Conservation (phyloP, 2,888 invertebrate species). For the Deilephila elpenor region DNA sequence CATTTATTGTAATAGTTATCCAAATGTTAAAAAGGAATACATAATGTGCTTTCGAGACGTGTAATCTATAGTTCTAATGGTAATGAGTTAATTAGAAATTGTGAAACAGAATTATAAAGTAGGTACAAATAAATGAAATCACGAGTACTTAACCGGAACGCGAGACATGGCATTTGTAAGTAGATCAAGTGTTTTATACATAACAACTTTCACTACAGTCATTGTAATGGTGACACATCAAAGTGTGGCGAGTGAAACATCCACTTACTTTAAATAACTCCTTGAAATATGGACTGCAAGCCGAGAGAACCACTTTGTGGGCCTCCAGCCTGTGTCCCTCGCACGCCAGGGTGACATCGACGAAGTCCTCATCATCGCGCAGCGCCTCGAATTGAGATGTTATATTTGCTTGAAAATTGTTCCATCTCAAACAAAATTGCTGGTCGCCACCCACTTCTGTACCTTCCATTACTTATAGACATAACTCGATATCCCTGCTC, state of each 20-base stretch:
- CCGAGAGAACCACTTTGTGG: constrained; percentile 93
- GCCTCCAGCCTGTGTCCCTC: constrained; percentile 93
- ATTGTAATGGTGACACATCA: constrained; percentile 85
- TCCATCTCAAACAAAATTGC: constrained; percentile 95
- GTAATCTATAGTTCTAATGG: constrained; percentile 68
- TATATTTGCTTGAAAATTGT: constrained; percentile 95
- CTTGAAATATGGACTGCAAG: constrained; percentile 95
- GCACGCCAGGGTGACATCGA: constrained; percentile 94
- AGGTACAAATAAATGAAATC: constrained; percentile 84
- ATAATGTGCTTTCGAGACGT: constrained; percentile 55
- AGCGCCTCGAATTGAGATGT: constrained; percentile 94
- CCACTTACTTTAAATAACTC: constrained; percentile 92
- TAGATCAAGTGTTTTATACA: constrained; percentile 85
- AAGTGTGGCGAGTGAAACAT: constrained; percentile 84
- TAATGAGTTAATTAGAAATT: constrained; percentile 83
- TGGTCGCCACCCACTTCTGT: constrained; percentile 89
- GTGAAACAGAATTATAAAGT: constrained; percentile 83
- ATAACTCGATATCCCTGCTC: constrained; percentile 85
- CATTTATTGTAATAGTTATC: constrained; percentile 56
- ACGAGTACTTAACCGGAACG: constrained; percentile 85
- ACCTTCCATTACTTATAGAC: constrained; percentile 86
- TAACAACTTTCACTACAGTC: constrained; percentile 85
- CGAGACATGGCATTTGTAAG: constrained; percentile 85
- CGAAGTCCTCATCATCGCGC: constrained; percentile 94
- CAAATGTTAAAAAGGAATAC: constrained; percentile 50